These are phyloP conservation scores for Drosophila picticornis DNA, from an alignment of 2,888 invertebrate species.

Conservation along the genomic window DNA sequence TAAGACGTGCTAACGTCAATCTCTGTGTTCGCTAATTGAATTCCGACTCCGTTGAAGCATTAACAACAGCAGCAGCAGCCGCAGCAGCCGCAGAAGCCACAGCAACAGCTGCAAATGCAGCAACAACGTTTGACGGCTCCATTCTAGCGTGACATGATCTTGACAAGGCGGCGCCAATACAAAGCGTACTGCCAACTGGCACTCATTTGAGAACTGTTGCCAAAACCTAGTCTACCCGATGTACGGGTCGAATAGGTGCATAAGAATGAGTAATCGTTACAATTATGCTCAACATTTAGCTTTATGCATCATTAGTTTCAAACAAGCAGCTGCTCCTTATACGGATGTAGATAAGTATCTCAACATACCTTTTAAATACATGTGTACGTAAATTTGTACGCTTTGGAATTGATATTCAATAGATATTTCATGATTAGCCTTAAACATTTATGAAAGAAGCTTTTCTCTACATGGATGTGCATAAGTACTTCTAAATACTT, in stretches of 20 bases:
- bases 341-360: background rate
- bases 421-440: background rate
- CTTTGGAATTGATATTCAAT: background rate
- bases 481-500: background rate
- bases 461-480: background rate
- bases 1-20: conserved; percentile 54
- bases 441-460: background rate
- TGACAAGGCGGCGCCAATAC: conserved; percentile 56
- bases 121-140: conserved; percentile 55
- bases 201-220: conserved; percentile 34
- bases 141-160: conserved; percentile 68
- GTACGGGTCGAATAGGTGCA: conserved; percentile 2
- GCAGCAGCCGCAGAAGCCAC: background rate
- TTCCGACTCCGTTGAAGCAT: conserved; percentile 34
- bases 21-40: conserved; percentile 58
- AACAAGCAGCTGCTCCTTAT: background rate
- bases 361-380: background rate
- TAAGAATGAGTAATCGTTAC: conserved; percentile 16
- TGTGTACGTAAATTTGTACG: background rate
- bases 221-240: conserved; percentile 16
- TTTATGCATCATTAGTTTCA: conserved; percentile 54
- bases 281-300: conserved; percentile 46
- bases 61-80: conserved; percentile 17
- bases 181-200: conserved; percentile 35
- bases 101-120: conserved; percentile 17